Evolutionary conservation across 53 echinoderm and acorn worm genomes (phyloP).

Genomic region (Henricia sp.): DNA sequence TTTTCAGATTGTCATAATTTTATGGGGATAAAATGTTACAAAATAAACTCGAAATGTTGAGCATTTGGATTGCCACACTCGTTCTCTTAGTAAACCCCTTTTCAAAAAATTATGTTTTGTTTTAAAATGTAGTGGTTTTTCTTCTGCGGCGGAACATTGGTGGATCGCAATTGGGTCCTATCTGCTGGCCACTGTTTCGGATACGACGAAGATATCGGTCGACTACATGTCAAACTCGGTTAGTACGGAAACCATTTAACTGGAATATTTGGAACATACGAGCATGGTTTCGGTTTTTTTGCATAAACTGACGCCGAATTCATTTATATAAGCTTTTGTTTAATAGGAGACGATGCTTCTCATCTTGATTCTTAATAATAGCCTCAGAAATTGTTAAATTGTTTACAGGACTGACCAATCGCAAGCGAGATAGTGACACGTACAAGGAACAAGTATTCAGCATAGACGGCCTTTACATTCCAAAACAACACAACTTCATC

Average conservation of each 20-base stretch:
- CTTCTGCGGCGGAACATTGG: conserved; percentile 90
- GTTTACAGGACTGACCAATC: conserved; percentile 78
- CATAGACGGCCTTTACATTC: conserved; percentile 83
- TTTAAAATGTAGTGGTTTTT: conserved; percentile 78
- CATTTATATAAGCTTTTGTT: not conserved
- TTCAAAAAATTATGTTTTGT: not conserved
- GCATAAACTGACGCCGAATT: not conserved
- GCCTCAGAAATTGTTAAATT: not conserved
- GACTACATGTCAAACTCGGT: conserved; percentile 90
- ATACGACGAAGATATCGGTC: conserved; percentile 85
- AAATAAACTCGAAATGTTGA: too few relatives aligned
- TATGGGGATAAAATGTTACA: too few relatives aligned
- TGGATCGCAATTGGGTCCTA: conserved; percentile 78
- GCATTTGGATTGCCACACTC: too few relatives aligned
- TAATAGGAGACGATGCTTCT: not conserved
- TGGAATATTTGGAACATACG: too few relatives aligned
- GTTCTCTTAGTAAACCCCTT: too few relatives aligned
- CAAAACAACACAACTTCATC: conserved; percentile 90
- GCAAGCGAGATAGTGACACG: conserved; percentile 70
- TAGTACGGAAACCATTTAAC: too few relatives aligned
- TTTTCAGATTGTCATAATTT: too few relatives aligned
- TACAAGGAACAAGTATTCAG: conserved; percentile 79
- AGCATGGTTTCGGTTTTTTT: too few relatives aligned
- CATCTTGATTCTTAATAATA: not conserved
- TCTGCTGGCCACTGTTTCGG: conserved; percentile 97